These are phyloP conservation scores for Augochlorella aurata DNA, from an alignment of 2,888 invertebrate species.

Conservation along the genomic window DNA sequence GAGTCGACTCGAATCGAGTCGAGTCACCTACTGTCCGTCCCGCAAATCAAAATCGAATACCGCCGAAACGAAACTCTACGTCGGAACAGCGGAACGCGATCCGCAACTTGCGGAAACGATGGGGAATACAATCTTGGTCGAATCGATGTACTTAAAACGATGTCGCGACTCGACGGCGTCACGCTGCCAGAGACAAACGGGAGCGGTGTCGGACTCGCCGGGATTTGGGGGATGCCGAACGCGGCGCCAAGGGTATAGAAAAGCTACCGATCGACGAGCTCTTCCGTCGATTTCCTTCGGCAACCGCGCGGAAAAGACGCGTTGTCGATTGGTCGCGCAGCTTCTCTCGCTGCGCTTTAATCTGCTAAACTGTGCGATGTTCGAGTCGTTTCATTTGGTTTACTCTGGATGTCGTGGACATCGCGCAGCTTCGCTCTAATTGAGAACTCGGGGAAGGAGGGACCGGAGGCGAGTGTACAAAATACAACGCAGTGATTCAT, in stretches of 20 bases:
- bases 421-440: constrained; percentile 23
- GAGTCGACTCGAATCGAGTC: neutral
- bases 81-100: constrained; percentile 53
- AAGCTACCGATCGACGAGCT: neutral
- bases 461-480: constrained; percentile 36
- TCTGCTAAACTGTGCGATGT: constrained; percentile 6
- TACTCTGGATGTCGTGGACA: constrained; percentile 45
- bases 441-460: constrained; percentile 10
- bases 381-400: constrained; percentile 20
- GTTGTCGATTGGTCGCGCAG: neutral
- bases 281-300: neutral
- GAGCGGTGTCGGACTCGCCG: neutral
- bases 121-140: constrained; percentile 52
- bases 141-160: constrained; percentile 75
- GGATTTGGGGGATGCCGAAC: neutral
- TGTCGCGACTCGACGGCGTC: neutral
- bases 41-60: constrained; percentile 61
- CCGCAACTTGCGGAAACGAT: constrained; percentile 55
- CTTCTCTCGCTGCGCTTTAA: neutral
- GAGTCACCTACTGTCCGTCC: constrained; percentile 69
- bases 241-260: neutral
- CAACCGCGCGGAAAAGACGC: neutral
- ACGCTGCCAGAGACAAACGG: neutral
- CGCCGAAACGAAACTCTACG: constrained; percentile 31
- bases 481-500: constrained; percentile 50